Percentiles rank a stretch among this genome's conserved stretches.
Conservation (phyloP, 2,113 vertebrate genomes). For the Talpa occidentalis region DNA sequence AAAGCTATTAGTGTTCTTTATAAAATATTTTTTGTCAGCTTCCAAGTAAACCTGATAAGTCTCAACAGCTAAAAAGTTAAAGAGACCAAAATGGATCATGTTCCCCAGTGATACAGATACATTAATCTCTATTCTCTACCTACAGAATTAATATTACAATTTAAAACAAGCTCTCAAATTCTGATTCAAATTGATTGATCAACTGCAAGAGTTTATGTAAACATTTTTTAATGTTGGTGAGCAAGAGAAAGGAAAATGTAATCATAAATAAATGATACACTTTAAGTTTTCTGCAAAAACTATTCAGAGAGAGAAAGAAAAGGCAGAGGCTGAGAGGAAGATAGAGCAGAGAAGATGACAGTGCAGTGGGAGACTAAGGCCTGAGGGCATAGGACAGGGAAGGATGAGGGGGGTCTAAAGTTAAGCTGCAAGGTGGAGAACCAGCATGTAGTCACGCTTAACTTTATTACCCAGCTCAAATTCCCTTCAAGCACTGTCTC, state of each 20-base stretch:
- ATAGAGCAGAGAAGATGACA: neutral
- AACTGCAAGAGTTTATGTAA: neutral
- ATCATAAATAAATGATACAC: neutral
- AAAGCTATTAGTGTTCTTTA: neutral
- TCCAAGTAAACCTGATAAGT: slow-evolving; percentile 11
- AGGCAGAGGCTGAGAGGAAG: too few species aligned
- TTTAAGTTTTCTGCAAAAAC: slow-evolving; percentile 18
- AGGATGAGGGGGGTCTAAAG: neutral
- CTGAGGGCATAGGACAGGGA: fast-evolving
- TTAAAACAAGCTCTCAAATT: slow-evolving; percentile 8
- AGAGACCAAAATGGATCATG: neutral
- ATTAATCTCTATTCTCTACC: neutral
- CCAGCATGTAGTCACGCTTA: neutral
- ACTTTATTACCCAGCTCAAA: neutral
- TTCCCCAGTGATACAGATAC: neutral
- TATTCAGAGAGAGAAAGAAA: neutral
- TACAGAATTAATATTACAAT: neutral
- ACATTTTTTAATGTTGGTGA: slow-evolving; percentile 27
- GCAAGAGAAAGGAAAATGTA: neutral
- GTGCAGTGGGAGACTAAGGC: neutral
- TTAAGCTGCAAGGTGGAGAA: neutral
- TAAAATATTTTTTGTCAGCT: neutral
- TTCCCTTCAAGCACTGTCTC: neutral
- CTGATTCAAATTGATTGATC: slow-evolving; percentile 25
- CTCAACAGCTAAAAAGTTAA: slow-evolving; percentile 23